Base-by-base conservation (phyloP, 1,140 invertebrate genomes). In the Atta cephalotes region DNA sequence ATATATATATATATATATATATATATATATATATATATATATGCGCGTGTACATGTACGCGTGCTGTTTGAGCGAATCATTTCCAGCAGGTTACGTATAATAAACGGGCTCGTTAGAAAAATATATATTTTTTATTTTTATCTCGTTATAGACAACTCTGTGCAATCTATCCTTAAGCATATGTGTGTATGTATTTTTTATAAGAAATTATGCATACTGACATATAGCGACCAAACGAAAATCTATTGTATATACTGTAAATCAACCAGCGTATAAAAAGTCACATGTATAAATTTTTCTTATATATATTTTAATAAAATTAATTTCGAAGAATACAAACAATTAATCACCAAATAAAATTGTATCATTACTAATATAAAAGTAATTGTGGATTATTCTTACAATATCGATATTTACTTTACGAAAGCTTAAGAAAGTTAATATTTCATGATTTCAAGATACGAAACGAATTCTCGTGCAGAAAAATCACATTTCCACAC, bases 91-190 rank as follows among this genome's bases (percentile, higher is more conserved):
- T 62, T 84, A 84, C 70, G 56, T 56, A 31, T 31, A 28, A 56
- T 39, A 60, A 62, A 71, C 56, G 18, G 7, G 56, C 18, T 25
- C 25, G 25, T 74, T 74, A 49, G 68, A 76, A 74, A 56, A 84
- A 60, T 71, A 28, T 31, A 63, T 84, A 35, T 62, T 74, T 74
- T 45, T 84, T 84, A 84, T 84, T 84, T 84, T 84, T 84, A 84
- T 84, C 80, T 71, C 68, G n/a, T 72, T 82, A 74, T 82, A 74
- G 56, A 62, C 16, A 51, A 28, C 31, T 16, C 12, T 68, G 14
- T 39, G 49, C 5, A 10, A 10, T 31, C 18, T 10, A 0, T 14
- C 9, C 31, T 70, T 31, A 56, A 56, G 12, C 14, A 51, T 28
- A 31, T 31, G 35, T 31, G 1, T 14, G 21, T 21, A 68, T 71